Evolutionary conservation across 1,140 invertebrate genomes (phyloP).

Genomic region (Calosoma granatense): DNA sequence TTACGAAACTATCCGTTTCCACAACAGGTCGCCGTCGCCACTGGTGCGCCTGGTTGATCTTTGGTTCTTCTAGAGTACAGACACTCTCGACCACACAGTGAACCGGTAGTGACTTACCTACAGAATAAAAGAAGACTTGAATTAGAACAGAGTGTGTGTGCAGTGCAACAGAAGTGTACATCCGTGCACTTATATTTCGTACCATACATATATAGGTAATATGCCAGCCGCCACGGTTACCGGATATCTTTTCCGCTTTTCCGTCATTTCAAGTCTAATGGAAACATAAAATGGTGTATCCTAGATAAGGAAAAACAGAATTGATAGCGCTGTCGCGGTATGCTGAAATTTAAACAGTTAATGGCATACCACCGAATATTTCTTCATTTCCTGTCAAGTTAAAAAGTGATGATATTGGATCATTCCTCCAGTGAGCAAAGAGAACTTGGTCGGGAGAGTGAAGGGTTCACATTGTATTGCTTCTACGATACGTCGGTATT

Average conservation of each 20-base stretch:
- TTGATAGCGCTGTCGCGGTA: neutral
- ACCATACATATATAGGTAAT: too few species aligned
- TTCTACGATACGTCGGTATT: too few species aligned
- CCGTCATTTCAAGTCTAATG: neutral
- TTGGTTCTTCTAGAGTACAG: slow-evolving; percentile 53
- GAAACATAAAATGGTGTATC: neutral
- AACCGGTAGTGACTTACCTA: slow-evolving; percentile 84
- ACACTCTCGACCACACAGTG: slow-evolving; percentile 84
- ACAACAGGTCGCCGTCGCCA: slow-evolving; percentile 57
- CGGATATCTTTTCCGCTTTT: neutral
- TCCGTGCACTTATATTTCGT: too few species aligned
- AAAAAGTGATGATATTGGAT: slow-evolving; percentile 2
- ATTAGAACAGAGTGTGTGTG: too few species aligned
- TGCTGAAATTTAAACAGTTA: neutral
- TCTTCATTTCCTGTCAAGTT: slow-evolving; percentile 8
- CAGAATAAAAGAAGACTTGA: slow-evolving; percentile 30
- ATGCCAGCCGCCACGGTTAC: slow-evolving; percentile 11
- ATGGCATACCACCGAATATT: neutral
- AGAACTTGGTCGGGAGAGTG: too few species aligned
- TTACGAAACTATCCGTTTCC: slow-evolving; percentile 86
- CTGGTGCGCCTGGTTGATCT: slow-evolving; percentile 34
- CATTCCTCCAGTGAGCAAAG: too few species aligned
- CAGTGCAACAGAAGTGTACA: too few species aligned
- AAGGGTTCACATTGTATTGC: too few species aligned
- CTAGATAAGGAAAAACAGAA: neutral